Percentiles rank a stretch among this genome's conserved stretches.
Conservation (phyloP, 2,888 invertebrate genomes). For the Standfussiana lucernea region DNA sequence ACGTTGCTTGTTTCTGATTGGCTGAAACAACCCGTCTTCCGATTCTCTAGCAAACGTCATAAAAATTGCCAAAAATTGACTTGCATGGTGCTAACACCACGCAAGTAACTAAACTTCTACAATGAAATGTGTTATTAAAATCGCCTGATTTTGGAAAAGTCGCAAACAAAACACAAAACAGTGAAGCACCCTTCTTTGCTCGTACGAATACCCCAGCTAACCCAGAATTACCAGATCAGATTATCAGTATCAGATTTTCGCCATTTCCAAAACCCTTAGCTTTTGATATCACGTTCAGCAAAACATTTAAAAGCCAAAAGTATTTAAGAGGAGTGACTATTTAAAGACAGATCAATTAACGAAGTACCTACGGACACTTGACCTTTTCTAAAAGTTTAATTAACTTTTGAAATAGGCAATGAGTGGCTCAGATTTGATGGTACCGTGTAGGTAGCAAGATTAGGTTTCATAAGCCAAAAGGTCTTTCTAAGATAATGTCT, state of each 20-base stretch:
- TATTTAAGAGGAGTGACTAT: conserved; percentile 14
- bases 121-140: too few relatives aligned
- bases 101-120: too few relatives aligned
- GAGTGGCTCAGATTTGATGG: conserved; percentile 15
- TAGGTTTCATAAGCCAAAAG: conserved; percentile 18
- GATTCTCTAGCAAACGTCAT: too few relatives aligned
- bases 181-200: neutral
- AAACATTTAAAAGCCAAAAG: conserved; percentile 6
- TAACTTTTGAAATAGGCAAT: conserved; percentile 5
- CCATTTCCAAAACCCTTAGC: neutral
- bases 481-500: neutral
- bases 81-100: too few relatives aligned
- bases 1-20: too few relatives aligned
- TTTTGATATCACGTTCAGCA: conserved; percentile 21
- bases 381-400: conserved; percentile 35
- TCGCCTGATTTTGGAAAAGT: neutral
- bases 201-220: neutral
- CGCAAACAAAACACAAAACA: neutral
- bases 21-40: too few relatives aligned
- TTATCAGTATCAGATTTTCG: too few relatives aligned
- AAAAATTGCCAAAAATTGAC: too few relatives aligned
- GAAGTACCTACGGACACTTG: conserved; percentile 8
- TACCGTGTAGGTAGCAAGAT: conserved; percentile 20
- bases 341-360: conserved; percentile 42
- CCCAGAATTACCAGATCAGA: too few relatives aligned